Base-by-base conservation (phyloP, 2,888 invertebrate genomes). In the Lepidonotus clava region DNA sequence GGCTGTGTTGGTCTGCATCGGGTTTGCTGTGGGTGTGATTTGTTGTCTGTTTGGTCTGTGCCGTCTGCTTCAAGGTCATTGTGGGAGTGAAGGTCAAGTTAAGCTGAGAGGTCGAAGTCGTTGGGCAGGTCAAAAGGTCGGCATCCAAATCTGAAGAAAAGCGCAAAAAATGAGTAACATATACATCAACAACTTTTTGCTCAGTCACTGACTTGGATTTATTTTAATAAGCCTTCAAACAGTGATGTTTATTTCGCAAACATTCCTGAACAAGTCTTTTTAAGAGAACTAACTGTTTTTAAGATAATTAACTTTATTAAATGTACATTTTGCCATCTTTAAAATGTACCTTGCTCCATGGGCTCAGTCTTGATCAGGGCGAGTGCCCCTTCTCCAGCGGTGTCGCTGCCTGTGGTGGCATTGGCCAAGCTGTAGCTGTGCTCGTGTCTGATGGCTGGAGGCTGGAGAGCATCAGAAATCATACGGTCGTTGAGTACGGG, bases 401-500 rank as follows among this genome's bases (percentile, higher is more conserved):
- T n/a, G n/a, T n/a, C n/a, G n/a, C n/a, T n/a, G n/a, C n/a, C n/a
- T n/a, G n/a, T n/a, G 18, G 38, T 80, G 21, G 83, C 77, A 51
- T 89, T 87, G 56, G 88, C 61, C 53, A 89, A 67, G 28, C 88
- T 98, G 95, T 98, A 98, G 90, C 98, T 98, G 95, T 98, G 98
- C 95, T 98, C 98, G 89, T 97, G 96, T 95, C 98, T 98, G 94
- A 98, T 98, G 90, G 97, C 97, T 46, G 94, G 94, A 84, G 96
- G 96, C 84, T 97, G 95, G 34, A 97, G 96, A 2, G 98, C 98
- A 92, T 97, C 97, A 18, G 97, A 97, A 96, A 97, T 97, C 91
- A 98, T 95, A 92, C 97, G 96, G 95, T 98, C 98, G 94, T 98
- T 97, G 40, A 98, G 95, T 85, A 98, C 93, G 6, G 94, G 94